Conservation (phyloP, 37 sponge, comb jelly and placozoan species). For the Chondrilla cf. caribensis region DNA sequence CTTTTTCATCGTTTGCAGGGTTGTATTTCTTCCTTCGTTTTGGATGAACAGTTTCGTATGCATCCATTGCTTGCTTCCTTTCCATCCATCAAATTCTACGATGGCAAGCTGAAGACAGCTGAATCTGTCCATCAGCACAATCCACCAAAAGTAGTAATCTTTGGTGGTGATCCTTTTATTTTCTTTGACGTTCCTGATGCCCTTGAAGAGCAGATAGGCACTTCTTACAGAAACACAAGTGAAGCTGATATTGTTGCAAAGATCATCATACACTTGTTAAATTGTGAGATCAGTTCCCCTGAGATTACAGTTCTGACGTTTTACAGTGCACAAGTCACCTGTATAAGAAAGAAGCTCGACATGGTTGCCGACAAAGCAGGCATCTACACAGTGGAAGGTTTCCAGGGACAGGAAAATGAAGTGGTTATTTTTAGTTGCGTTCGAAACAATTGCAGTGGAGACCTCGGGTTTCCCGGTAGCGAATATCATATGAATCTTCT, state of each 20-base stretch:
- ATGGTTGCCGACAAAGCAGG: slow-evolving; percentile 3
- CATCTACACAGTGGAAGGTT: slow-evolving; percentile 60
- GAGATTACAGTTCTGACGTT: slow-evolving; percentile 72
- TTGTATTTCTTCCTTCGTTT: slow-evolving; percentile 25
- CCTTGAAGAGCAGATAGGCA: slow-evolving; percentile 28
- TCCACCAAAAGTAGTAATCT: not conserved
- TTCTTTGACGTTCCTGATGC: slow-evolving; percentile 49
- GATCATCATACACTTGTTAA: slow-evolving; percentile 34
- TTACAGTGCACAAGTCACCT: slow-evolving; percentile 66
- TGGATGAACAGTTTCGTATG: slow-evolving; percentile 81
- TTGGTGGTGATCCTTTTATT: slow-evolving; percentile 33
- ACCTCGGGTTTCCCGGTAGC: slow-evolving; percentile 50
- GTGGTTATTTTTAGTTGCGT: slow-evolving; percentile 73
- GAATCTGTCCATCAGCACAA: not conserved
- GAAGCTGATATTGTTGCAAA: slow-evolving; percentile 53
- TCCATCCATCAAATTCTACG: slow-evolving; percentile 59
- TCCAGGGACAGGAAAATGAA: slow-evolving; percentile 80
- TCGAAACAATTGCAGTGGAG: slow-evolving; percentile 27
- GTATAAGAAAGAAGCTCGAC: slow-evolving; percentile 35
- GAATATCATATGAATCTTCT: slow-evolving; percentile 62
- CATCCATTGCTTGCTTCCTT: slow-evolving; percentile 57
- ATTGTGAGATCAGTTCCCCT: slow-evolving; percentile 12
- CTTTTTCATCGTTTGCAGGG: slow-evolving; percentile 72
- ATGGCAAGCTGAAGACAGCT: slow-evolving; percentile 48
- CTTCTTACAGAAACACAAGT: slow-evolving; percentile 45